These are phyloP conservation scores for Drosophila quinaria DNA, from an alignment of 2,888 invertebrate genomes.

Conservation along the genomic window DNA sequence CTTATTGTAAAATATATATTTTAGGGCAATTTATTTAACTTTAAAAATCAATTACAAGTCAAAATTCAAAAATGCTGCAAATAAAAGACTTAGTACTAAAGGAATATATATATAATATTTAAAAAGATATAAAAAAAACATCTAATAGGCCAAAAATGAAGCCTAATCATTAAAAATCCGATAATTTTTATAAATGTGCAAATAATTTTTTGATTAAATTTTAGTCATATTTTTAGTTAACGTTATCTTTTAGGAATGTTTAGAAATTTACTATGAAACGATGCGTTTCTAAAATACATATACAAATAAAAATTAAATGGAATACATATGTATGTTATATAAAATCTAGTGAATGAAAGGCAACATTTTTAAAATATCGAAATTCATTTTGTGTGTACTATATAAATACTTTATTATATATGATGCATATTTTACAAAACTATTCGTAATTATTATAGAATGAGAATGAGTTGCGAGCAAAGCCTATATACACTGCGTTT, in stretches of 20 bases:
- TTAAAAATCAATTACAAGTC: conserved; percentile 49
- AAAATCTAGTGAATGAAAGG: conserved; percentile 25
- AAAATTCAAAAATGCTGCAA: conserved; percentile 67
- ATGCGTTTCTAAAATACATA: conserved; percentile 47
- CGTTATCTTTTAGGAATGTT: conserved; percentile 46
- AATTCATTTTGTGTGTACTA: conserved; percentile 47
- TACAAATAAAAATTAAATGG: conserved; percentile 18
- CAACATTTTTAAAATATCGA: conserved; percentile 32
- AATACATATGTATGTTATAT: conserved; percentile 27
- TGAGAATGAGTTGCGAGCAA: conserved; percentile 51
- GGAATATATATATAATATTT: conserved; percentile 17
- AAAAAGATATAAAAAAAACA: conserved; percentile 9
- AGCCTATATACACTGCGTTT: too few relatives aligned
- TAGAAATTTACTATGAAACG: conserved; percentile 57
- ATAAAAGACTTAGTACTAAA: conserved; percentile 70
- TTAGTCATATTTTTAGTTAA: conserved; percentile 76
- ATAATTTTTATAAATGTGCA: conserved; percentile 49
- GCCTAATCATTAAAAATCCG: conserved; percentile 31
- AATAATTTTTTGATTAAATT: conserved; percentile 60
- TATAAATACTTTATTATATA: conserved; percentile 25
- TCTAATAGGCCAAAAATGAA: conserved; percentile 22
- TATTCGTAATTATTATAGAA: conserved; percentile 49
- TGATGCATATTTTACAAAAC: conserved; percentile 55
- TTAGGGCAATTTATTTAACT: conserved; percentile 69
- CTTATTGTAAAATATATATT: conserved; percentile 55